Conservation (phyloP, 2,113 vertebrate genomes). For the Hassar affinis region DNA sequence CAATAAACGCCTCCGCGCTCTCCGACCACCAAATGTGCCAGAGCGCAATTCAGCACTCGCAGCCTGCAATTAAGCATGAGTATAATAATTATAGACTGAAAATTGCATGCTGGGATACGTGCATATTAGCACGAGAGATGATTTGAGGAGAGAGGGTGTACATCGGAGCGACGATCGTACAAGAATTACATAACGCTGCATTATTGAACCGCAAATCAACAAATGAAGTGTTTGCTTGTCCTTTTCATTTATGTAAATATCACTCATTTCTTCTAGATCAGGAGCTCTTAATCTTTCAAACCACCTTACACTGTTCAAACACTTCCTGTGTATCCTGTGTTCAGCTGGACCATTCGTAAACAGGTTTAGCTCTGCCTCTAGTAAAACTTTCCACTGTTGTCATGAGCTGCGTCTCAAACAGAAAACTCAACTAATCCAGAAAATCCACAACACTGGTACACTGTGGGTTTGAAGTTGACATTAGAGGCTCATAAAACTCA, state of each 20-base stretch:
- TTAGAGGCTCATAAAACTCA: neutral
- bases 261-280: too few species aligned
- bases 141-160: neutral
- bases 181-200: neutral
- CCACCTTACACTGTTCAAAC: too few species aligned
- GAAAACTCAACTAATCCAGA: neutral
- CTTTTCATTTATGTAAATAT: too few species aligned
- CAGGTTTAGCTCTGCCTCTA: neutral
- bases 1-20: slow-evolving; percentile 18
- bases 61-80: slow-evolving; percentile 32
- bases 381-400: neutral
- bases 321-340: too few species aligned
- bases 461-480: neutral
- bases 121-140: neutral
- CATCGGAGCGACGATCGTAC: neutral
- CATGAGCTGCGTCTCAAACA: neutral
- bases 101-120: neutral
- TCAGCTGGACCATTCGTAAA: too few species aligned
- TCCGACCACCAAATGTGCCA: slow-evolving; percentile 18
- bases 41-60: slow-evolving; percentile 10
- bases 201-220: neutral
- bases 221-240: neutral
- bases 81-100: slow-evolving; percentile 32
- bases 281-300: too few species aligned
- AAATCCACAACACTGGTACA: neutral